phyloP scores from a whole-genome alignment of 2,888 invertebrate genomes.

The Ectemnius continuus region DNA sequence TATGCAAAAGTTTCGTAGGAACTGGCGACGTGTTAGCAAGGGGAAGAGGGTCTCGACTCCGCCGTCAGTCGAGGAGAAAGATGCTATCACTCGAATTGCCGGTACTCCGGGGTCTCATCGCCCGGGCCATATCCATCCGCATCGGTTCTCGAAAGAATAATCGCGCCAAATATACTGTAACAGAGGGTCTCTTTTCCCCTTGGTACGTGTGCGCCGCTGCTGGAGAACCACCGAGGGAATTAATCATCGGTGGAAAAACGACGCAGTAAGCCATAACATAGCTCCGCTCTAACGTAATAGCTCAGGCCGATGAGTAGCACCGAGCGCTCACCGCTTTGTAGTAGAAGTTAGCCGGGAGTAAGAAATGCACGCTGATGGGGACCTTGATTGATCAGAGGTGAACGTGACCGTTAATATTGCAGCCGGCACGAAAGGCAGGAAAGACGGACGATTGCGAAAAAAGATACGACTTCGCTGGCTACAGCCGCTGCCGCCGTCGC shows the following conservation, averaged over 20 bases:
- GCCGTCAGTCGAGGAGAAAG: conserved; percentile 61
- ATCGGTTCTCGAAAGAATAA: conserved; percentile 69
- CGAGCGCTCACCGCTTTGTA: conserved; percentile 18
- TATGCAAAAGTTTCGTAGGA: conserved; percentile 71
- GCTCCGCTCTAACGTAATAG: conserved; percentile 60
- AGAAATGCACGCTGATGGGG: conserved; percentile 53
- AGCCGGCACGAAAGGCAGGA: conserved; percentile 32
- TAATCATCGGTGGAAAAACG: conserved; percentile 62
- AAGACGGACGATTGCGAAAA: conserved; percentile 44
- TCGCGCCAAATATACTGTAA: conserved; percentile 67
- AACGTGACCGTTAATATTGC: conserved; percentile 53
- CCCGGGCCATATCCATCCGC: conserved; percentile 55
- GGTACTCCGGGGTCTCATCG: conserved; percentile 60
- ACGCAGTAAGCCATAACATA: conserved; percentile 59
- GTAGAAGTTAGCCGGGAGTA: conserved; percentile 22
- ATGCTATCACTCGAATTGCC: conserved; percentile 73
- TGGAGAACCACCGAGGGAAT: conserved; percentile 46
- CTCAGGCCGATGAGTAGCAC: conserved; percentile 53
- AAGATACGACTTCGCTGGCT: conserved; percentile 28
- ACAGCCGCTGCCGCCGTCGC: too few relatives aligned
- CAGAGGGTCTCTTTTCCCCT: conserved; percentile 41
- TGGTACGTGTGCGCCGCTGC: conserved; percentile 38
- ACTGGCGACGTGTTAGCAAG: conserved; percentile 26
- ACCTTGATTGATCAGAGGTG: conserved; percentile 61
- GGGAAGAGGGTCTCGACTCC: conserved; percentile 55